A percentile compares a stretch with the other conserved stretches of the same genome.
Evolutionary conservation across 1,140 invertebrate genomes (phyloP).

Genomic region (Medauroidea extradentata): DNA sequence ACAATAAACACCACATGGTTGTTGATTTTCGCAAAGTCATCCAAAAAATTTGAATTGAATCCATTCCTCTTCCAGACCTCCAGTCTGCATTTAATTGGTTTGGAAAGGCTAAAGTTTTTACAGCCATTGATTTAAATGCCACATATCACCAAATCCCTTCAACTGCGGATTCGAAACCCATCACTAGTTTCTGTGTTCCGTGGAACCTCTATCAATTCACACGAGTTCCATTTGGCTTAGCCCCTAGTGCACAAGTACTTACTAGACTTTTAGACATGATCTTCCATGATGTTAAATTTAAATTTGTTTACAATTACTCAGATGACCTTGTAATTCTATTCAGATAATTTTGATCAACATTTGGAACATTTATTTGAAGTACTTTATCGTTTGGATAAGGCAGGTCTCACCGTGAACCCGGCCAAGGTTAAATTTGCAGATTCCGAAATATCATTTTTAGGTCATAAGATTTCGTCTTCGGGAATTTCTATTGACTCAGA

Average conservation of each 20-base stretch:
- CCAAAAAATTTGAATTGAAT: too few relatives aligned
- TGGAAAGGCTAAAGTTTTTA: not conserved
- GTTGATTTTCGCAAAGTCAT: too few relatives aligned
- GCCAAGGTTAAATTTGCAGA: conserved; percentile 17
- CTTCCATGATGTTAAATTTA: not conserved
- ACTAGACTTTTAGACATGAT: not conserved
- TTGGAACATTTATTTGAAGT: conserved; percentile 21
- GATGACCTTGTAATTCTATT: conserved; percentile 34
- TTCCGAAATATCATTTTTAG: conserved; percentile 3
- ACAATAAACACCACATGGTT: too few relatives aligned
- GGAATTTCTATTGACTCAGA: conserved; percentile 6
- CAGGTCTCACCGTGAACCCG: conserved; percentile 19
- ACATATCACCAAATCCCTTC: not conserved
- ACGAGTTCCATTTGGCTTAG: not conserved
- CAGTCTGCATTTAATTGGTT: not conserved
- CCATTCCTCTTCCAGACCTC: not conserved
- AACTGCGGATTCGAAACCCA: not conserved
- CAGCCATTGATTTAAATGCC: not conserved
- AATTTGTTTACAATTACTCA: conserved; percentile 22
- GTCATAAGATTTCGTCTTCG: conserved; percentile 4
- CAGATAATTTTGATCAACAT: conserved; percentile 12
- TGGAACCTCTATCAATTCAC: not conserved
- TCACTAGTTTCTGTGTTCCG: not conserved
- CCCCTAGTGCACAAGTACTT: not conserved
- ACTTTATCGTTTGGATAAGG: conserved; percentile 9